Base-by-base conservation (phyloP, 2,888 invertebrate genomes). In the Podotricha telesiphe region DNA sequence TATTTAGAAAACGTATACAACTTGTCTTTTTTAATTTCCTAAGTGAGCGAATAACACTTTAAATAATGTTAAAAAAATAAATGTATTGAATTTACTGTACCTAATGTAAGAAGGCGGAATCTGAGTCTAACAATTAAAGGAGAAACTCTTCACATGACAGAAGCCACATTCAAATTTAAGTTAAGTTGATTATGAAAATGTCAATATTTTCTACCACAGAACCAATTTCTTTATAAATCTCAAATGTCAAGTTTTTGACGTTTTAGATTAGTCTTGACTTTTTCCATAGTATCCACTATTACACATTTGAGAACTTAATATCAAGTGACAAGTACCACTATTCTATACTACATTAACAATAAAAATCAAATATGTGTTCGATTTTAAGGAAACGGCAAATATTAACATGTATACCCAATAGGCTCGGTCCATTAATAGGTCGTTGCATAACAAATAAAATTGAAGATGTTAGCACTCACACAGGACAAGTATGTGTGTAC, bases 401-500 rank as follows among this genome's bases (percentile, higher is more conserved):
- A 11, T 17, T 70, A 47, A 65, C 28, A 37, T 55, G 28, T 66
- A n/a, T 65, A 8, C 19, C 70, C n/a, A 45, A 15, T 6, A 53
- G 40, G 48, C 40, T 68, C 55, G 47, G 53, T 34, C 28, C 34
- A 4, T 51, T 42, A n/a, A 13, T 48, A 42, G 75, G 75, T 70
- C 88, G 89, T 72, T 79, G 78, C 76, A 73, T 85, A 74, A 79
- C 83, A 62, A 80, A 79, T 65, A 86, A 84, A 79, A 74, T 70
- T 56, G 85, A 88, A 73, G 90, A 91, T 81, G 74, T 81, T 69
- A 50, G 71, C 10, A 91, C 82, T 45, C 91, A 91, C 70, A 91
- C 91, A 71, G 91, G 91, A 74, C 91, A 91, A 84, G 91, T 89
- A 83, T 37, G 64, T 62, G 13, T 62, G 11, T 48, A 48, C n/a